Conservation (phyloP, 2,797 vertebrate genomes). For the Cynodonichthys magdalenae region DNA sequence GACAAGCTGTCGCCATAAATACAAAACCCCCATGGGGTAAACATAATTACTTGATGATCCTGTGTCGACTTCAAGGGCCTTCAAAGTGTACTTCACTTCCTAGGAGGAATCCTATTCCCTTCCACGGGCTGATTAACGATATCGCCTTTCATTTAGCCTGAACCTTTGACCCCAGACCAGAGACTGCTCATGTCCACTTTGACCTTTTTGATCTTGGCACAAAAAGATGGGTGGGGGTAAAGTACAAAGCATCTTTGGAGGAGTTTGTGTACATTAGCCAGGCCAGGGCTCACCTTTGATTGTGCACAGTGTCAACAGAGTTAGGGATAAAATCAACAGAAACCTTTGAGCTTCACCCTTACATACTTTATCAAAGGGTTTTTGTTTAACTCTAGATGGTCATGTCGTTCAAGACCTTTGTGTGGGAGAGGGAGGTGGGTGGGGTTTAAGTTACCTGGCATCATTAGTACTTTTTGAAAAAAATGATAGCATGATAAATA, state of each 20-base stretch:
- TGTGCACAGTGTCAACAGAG: slow-evolving; percentile 25
- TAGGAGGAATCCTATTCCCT: slow-evolving; percentile 30
- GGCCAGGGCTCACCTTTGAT: slow-evolving; percentile 69
- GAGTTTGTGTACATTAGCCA: slow-evolving; percentile 16
- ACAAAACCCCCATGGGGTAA: slow-evolving; percentile 58
- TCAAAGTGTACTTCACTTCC: slow-evolving; percentile 51
- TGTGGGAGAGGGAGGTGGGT: slow-evolving; percentile 5
- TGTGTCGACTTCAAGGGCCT: slow-evolving; percentile 34
- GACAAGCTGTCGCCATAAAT: slow-evolving; percentile 80
- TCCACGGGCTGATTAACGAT: slow-evolving; percentile 17
- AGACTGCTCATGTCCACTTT: slow-evolving; percentile 26
- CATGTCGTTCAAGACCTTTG: slow-evolving; percentile 19
- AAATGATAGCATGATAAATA: background rate
- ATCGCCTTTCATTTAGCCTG: slow-evolving; percentile 27
- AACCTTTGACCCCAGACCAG: slow-evolving; percentile 12
- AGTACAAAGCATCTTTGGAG: slow-evolving; percentile 9
- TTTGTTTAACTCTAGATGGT: slow-evolving; percentile 30
- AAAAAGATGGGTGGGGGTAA: slow-evolving; percentile 13
- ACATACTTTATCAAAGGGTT: slow-evolving; percentile 46
- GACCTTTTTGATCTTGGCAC: slow-evolving; percentile 40
- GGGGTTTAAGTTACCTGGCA: slow-evolving; percentile 6
- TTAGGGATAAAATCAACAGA: slow-evolving; percentile 46
- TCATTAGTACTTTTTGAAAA: background rate
- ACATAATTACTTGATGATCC: slow-evolving; percentile 75
- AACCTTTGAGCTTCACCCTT: slow-evolving; percentile 70